Base-by-base conservation (phyloP, 1,140 invertebrate genomes). In the Prorops nasuta region DNA sequence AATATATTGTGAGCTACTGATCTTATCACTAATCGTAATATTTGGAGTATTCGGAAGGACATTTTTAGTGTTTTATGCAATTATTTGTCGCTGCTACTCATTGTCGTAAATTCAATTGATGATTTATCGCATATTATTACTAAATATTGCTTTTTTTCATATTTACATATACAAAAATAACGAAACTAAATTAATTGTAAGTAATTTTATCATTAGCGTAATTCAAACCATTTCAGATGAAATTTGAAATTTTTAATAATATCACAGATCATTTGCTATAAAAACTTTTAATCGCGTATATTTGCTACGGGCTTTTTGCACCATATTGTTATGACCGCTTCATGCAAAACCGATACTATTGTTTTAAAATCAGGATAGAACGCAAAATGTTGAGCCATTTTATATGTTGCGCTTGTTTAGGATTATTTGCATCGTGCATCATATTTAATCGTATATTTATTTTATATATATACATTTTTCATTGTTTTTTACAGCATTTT, bases 151-250 rank as follows among this genome's bases (percentile, higher is more conserved):
- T n/a, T n/a, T n/a, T n/a, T n/a, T n/a, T n/a, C n/a, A n/a, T n/a
- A n/a, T n/a, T n/a, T n/a, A n/a, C n/a, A n/a, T n/a, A n/a, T n/a
- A n/a, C n/a, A n/a, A n/a, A n/a, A n/a, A n/a, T n/a, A n/a, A n/a
- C n/a, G n/a, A n/a, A n/a, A n/a, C n/a, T n/a, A n/a, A n/a, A n/a
- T n/a, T n/a, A n/a, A n/a, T n/a, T n/a, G n/a, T n/a, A n/a, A n/a
- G n/a, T n/a, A n/a, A n/a, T n/a, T n/a, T n/a, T n/a, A n/a, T n/a
- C n/a, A n/a, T n/a, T n/a, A n/a, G n/a, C n/a, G n/a, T n/a, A n/a
- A n/a, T n/a, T n/a, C n/a, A n/a, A n/a, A n/a, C n/a, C 51, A 60
- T 58, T 47, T 36, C n/a, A 35, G 14, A 35, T 35, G 16, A 15
- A 35, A 35, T 14, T 35, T 35, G n/a, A 35, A 15, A 7, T 35